Percentiles rank a stretch among this genome's conserved stretches.
Evolutionary conservation across 2,797 vertebrate genomes (phyloP).

Genomic region (Rhabdomys pumilio): DNA sequence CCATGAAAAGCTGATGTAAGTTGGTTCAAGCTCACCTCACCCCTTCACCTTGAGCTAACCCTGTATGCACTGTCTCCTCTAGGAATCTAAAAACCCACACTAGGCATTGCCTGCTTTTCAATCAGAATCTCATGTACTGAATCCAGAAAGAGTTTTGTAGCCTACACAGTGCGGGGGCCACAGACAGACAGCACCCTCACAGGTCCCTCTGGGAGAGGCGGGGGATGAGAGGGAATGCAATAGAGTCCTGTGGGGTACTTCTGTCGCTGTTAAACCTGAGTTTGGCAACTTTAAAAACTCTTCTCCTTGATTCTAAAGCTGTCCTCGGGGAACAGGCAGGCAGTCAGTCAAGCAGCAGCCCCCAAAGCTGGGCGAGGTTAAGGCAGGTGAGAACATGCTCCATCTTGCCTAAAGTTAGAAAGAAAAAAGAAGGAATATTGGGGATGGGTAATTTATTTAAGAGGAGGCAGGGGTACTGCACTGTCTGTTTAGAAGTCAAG

Average conservation of each 20-base stretch:
- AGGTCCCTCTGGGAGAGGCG: background rate
- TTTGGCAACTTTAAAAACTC: constrained; percentile 73
- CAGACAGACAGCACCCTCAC: background rate
- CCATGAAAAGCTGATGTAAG: background rate
- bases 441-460: background rate
- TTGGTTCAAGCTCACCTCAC: background rate
- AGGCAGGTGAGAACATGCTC: constrained; percentile 12
- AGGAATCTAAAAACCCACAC: accelerated
- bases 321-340: constrained; percentile 48
- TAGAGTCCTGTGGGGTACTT: constrained; percentile 58
- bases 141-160: constrained; percentile 18
- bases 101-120: background rate
- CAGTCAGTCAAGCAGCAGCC: constrained; percentile 62
- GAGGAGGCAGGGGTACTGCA: accelerated
- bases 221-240: background rate
- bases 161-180: background rate
- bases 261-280: constrained; percentile 74
- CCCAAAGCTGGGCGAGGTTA: background rate
- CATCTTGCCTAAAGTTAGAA: constrained; percentile 35
- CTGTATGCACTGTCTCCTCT: background rate
- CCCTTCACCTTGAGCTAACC: background rate
- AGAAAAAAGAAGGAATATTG: background rate
- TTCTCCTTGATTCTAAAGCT: constrained; percentile 76
- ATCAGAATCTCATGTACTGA: background rate
- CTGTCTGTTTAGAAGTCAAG: background rate